Base-by-base conservation (phyloP, 2,888 invertebrate species). In the Myopa tessellatipennis region DNA sequence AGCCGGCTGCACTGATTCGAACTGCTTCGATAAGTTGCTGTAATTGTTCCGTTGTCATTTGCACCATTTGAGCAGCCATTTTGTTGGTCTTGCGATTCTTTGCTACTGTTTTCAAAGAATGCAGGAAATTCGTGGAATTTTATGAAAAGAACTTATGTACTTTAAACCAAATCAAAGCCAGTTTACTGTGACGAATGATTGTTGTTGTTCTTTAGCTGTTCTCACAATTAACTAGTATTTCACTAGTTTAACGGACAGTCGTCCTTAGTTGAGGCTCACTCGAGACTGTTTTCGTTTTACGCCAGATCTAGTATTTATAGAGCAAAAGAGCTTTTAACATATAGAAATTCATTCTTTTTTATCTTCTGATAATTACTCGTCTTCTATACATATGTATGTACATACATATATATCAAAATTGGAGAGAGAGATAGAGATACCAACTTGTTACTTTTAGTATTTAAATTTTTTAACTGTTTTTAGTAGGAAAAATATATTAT, bases 31-130 rank as follows among this genome's bases (percentile, higher is more conserved):
- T 86, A 50, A 88, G 84, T 78, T 83, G 81, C 7, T 81, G 85
- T 40, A 88, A 83, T 82, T 88, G 88, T 71, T 88, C 87, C 60
- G 82, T 82, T 45, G 87, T 86, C 87, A 88, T 87, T 77, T 84
- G 84, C 8, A 85, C 78, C 3, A 81, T 78, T 78, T 81, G 80
- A 2, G 85, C 81, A 2, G 85, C 81, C 85, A 86, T 85, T 52
- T 74, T 72, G 52, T 50, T 69, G 67, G 14, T 45, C 3, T 45
- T 8, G 68, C 12, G 26, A 70, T 7, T 63, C 75, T 55, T 61
- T 68, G 52, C 8, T 26, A 36, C 52, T n/a, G 16, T 4, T 12
- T 12, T 34, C 52, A 55, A 45, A 50, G 58, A 72, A 26, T 69
- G 10, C 72, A 38, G 60, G 65, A 52, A 67, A 55, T 67, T 14